These are phyloP conservation scores for Peromyscus eremicus DNA, from an alignment of 2,797 vertebrate species.

Conservation along the genomic window DNA sequence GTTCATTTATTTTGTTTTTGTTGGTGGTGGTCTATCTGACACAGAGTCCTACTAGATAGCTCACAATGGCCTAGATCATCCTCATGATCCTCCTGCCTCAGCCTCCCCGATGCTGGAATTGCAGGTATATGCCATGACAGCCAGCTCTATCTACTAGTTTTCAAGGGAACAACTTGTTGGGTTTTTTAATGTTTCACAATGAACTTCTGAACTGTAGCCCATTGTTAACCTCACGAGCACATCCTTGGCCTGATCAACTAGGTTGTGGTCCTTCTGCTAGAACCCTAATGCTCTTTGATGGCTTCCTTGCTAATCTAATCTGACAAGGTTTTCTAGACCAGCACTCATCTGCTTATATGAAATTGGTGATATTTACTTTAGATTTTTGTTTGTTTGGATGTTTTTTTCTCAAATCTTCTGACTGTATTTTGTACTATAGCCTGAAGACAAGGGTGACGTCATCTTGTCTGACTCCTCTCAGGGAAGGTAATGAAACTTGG, in stretches of 20 bases:
- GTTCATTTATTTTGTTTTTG: not conserved
- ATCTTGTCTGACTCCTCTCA: not conserved
- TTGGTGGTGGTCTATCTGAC: not conserved
- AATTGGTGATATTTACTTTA: not conserved
- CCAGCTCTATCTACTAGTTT: not conserved
- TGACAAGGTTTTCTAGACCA: not conserved
- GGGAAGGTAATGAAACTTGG: not conserved
- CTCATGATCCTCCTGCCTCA: not conserved
- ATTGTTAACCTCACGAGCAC: not conserved
- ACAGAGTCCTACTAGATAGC: not conserved
- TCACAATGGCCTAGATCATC: not conserved
- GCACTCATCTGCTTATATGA: not conserved
- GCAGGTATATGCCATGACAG: not conserved
- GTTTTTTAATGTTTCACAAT: not conserved
- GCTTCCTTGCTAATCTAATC: slow-evolving; percentile 1
- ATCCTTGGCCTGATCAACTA: not conserved
- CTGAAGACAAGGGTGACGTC: not conserved
- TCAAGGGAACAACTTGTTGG: not conserved
- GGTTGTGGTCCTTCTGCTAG: not conserved
- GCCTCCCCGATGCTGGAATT: not conserved
- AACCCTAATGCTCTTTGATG: not conserved
- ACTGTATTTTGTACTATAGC: not conserved
- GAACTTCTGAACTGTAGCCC: not conserved
- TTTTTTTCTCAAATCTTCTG: slow-evolving; percentile 20
- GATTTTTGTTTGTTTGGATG: not conserved